phyloP scores from a whole-genome alignment of 2,888 invertebrate genomes.

The Herminia tarsipennalis region DNA sequence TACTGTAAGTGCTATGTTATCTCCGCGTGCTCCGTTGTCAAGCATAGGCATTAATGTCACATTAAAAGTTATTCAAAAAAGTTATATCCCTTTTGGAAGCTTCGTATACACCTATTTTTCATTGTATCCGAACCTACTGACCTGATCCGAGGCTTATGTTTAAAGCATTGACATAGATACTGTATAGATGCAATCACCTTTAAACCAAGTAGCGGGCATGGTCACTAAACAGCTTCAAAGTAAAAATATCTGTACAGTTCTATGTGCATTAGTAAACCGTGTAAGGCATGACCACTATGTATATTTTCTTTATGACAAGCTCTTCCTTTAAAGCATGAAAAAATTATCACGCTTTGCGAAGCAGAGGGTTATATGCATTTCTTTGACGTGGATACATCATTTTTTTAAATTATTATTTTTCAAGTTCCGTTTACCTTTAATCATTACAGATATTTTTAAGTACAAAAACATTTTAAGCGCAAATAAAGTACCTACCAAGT shows the following conservation, averaged over 20 bases:
- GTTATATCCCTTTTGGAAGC: constrained; percentile 81
- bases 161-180: constrained; percentile 70
- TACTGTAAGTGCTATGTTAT: constrained; percentile 86
- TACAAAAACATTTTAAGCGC: constrained; percentile 5
- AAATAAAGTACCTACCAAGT: constrained; percentile 37
- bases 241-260: constrained; percentile 63
- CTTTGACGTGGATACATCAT: constrained; percentile 29
- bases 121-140: constrained; percentile 57
- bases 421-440: constrained; percentile 41
- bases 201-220: constrained; percentile 75
- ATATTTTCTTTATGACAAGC: constrained; percentile 64
- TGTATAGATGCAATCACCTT: constrained; percentile 58
- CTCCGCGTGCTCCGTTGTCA: constrained; percentile 83
- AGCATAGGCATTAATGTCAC: constrained; percentile 84
- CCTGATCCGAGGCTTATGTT: constrained; percentile 68
- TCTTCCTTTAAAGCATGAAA: constrained; percentile 73
- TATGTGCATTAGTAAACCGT: constrained; percentile 77
- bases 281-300: constrained; percentile 73
- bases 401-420: constrained; percentile 41
- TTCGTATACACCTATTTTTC: constrained; percentile 64
- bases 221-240: constrained; percentile 69
- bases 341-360: constrained; percentile 78
- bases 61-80: constrained; percentile 70
- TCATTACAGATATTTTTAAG: constrained; percentile 25
- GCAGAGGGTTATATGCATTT: constrained; percentile 76